These are phyloP conservation scores for Gadus macrocephalus DNA, from an alignment of 2,113 vertebrate genomes.

Conservation along the genomic window DNA sequence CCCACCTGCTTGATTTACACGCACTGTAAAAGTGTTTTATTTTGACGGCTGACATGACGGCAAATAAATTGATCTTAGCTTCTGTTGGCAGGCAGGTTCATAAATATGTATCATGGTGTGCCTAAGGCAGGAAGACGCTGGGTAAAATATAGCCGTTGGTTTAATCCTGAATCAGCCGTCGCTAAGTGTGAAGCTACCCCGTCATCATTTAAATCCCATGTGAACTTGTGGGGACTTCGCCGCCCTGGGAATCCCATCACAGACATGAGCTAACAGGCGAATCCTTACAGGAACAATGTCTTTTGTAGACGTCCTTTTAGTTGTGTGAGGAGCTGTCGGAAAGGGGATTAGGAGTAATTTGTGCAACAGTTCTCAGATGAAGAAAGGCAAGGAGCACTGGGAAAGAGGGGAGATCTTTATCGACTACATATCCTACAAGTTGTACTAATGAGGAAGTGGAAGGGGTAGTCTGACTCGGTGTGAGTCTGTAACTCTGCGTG, in stretches of 20 bases:
- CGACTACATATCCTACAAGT: slow-evolving; percentile 41
- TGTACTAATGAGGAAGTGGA: slow-evolving; percentile 59
- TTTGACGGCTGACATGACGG: not conserved
- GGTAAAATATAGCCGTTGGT: slow-evolving; percentile 19
- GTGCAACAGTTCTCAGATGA: slow-evolving; percentile 30
- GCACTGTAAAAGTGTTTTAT: slow-evolving; percentile 3
- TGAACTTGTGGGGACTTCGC: no score
- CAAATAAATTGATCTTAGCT: slow-evolving; percentile 9
- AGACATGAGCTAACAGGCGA: no score
- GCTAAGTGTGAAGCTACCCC: no score
- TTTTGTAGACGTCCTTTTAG: slow-evolving; percentile 18
- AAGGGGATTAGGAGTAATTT: slow-evolving; percentile 44
- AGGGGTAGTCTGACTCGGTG: slow-evolving; percentile 10
- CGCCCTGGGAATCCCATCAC: no score
- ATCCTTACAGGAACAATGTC: not conserved
- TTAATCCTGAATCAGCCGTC: slow-evolving; percentile 16
- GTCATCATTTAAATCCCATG: no score
- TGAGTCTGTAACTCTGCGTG: not conserved
- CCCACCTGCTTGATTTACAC: slow-evolving; percentile 2
- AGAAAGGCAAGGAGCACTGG: slow-evolving; percentile 25
- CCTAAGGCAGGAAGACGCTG: not conserved
- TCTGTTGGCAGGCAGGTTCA: slow-evolving; percentile 10
- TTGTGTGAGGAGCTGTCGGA: slow-evolving; percentile 29
- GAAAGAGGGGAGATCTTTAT: slow-evolving; percentile 35
- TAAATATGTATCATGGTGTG: slow-evolving; percentile 26